Percentiles rank a stretch among this genome's conserved stretches.
phyloP scores from a whole-genome alignment of 2,797 vertebrate genomes.

The Hippocampus kuda region DNA sequence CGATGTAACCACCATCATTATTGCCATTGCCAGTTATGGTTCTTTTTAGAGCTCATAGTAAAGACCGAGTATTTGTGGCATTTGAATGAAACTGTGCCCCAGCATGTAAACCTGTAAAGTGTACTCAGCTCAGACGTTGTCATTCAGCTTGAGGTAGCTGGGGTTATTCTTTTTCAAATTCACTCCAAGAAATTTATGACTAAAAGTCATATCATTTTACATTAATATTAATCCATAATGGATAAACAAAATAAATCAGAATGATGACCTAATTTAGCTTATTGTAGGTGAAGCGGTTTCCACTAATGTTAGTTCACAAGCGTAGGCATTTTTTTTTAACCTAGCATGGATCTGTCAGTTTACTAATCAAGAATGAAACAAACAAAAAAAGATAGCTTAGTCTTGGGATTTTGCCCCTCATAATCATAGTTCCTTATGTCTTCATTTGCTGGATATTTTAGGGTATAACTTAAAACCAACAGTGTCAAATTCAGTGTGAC shows the following conservation, averaged over 20 bases:
- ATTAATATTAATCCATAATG: neutral
- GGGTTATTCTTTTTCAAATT: neutral
- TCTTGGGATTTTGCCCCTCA: neutral
- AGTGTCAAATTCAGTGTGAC: neutral
- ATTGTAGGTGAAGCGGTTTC: neutral
- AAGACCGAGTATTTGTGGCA: neutral
- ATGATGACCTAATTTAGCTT: neutral
- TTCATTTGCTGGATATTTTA: neutral
- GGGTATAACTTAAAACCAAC: neutral
- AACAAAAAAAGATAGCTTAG: neutral
- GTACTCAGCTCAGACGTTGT: neutral
- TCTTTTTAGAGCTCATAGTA: neutral
- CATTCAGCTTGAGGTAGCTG: neutral
- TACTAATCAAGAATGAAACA: neutral
- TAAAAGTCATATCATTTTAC: neutral
- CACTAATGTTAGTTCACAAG: neutral
- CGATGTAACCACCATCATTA: slow-evolving; percentile 9
- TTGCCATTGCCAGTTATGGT: neutral
- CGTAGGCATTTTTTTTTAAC: neutral
- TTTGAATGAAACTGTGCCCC: neutral
- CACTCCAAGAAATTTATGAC: neutral
- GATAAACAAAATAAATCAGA: neutral
- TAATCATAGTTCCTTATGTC: neutral
- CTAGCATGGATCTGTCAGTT: neutral
- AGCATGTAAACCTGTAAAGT: neutral